Evolutionary conservation across 2,113 vertebrate species (phyloP).

Genomic region (Neodontobutis hainanensis): DNA sequence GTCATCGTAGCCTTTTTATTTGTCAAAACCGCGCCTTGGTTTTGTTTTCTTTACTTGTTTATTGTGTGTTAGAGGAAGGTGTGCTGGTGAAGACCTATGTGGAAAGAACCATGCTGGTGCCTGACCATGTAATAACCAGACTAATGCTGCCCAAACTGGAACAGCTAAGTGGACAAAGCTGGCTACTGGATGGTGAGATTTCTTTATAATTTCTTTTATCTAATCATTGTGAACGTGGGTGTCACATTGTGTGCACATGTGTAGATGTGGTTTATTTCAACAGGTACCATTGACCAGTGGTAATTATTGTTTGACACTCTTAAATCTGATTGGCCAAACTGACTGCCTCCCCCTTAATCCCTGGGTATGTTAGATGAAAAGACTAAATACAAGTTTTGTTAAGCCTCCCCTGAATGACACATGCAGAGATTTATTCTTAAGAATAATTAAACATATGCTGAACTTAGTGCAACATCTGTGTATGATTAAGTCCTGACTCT

Average conservation of each 20-base stretch:
- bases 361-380: background rate
- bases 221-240: background rate
- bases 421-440: background rate
- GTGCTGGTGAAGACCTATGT: constrained; percentile 86
- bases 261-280: background rate
- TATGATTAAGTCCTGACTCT: background rate
- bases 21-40: background rate
- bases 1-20: background rate
- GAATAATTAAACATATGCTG: background rate
- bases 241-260: too few species aligned
- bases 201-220: background rate
- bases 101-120: constrained; percentile 86
- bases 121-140: constrained; percentile 89
- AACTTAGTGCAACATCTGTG: constrained; percentile 16
- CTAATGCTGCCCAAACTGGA: constrained; percentile 88
- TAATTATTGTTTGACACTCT: constrained; percentile 16
- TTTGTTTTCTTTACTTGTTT: constrained; percentile 21
- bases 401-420: background rate
- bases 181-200: constrained; percentile 89
- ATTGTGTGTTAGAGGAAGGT: constrained; percentile 82
- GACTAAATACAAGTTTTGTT: constrained; percentile 1
- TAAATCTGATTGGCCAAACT: constrained; percentile 52
- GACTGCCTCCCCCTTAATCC: constrained; percentile 40
- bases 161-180: constrained; percentile 82
- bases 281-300: background rate